phyloP scores from a whole-genome alignment of 2,888 invertebrate species.

The Heliconius aoede region DNA sequence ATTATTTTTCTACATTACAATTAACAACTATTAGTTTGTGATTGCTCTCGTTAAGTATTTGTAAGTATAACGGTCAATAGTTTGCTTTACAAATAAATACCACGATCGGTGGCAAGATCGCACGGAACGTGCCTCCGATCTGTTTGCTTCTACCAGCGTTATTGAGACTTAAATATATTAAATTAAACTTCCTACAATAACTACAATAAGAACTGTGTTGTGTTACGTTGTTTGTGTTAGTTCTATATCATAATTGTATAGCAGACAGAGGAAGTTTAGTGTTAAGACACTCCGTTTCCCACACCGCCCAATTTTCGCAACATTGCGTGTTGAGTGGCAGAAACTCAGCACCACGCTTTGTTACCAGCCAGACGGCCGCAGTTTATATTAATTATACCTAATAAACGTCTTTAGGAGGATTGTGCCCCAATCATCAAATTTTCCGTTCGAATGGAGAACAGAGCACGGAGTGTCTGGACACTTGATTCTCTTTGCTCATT shows the following conservation, averaged over 20 bases:
- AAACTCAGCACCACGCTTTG: no score
- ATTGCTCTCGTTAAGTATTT: conserved; percentile 23
- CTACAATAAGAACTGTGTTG: not conserved
- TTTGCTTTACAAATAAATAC: conserved; percentile 39
- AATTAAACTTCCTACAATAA: conserved; percentile 3
- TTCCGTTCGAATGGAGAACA: not conserved
- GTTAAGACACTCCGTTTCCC: no score
- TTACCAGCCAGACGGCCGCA: no score
- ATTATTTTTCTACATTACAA: not conserved
- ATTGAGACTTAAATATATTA: conserved; percentile 16
- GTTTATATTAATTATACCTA: no score
- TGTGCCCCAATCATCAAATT: not conserved
- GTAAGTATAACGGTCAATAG: conserved; percentile 31
- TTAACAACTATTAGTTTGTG: not conserved
- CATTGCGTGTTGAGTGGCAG: no score
- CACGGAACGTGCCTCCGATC: conserved; percentile 35
- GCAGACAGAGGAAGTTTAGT: not conserved
- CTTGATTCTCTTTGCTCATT: no score
- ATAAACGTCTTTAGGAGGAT: not conserved
- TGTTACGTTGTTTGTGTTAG: not conserved
- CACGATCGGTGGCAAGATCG: conserved; percentile 34
- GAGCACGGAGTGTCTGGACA: not conserved
- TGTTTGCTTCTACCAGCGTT: conserved; percentile 24
- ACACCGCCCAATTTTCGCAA: no score
- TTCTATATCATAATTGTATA: not conserved